Base-by-base conservation (phyloP, 1,140 invertebrate genomes). In the Sitophilus oryzae region DNA sequence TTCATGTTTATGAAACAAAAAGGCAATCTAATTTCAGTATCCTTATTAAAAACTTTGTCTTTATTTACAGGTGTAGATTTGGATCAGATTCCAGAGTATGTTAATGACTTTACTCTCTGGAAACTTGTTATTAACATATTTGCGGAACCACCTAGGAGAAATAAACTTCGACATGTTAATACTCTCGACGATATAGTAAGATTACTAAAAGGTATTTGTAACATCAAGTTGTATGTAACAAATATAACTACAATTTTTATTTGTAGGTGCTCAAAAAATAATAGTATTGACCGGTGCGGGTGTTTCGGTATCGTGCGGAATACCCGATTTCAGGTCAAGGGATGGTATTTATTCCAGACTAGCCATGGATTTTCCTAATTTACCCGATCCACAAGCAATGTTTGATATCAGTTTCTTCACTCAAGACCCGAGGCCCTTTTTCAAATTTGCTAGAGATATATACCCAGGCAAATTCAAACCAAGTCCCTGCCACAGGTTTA, bases 271-370 rank as follows among this genome's bases (percentile, higher is more conserved):
- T 36, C 85, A 86, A 67, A 89, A 88, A 60, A 88, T 97, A 34
- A 86, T 97, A 65, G 88, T 98, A 3, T 74, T 98, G 3, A 96
- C 95, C 21, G 96, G 96, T 18, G 95, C 95, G 46, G 95, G 95
- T 11, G 91, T 96, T 0, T 96, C 91, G 30, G 94, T 96, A 0
- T 94, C 93, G 34, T 97, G 93, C 73, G 93, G 93, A 40, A 96
- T 98, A 67, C 93, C 93, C n/a, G 94, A 96, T 67, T 98, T 97
- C 69, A 77, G 94, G 62, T 95, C 92, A 25, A 81, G 85, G 40
- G 89, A 95, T 75, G 94, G 94, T 36, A 87, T 93, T 59, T 98
- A 97, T 77, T 87, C 91, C 14, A 77, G 90, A 43, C 71, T 94
- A 30, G 86, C 89, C 8, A 81, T 86, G 23, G 90, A 93, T 71